phyloP scores from a whole-genome alignment of 1,140 invertebrate genomes.

The Vanessa atalanta region DNA sequence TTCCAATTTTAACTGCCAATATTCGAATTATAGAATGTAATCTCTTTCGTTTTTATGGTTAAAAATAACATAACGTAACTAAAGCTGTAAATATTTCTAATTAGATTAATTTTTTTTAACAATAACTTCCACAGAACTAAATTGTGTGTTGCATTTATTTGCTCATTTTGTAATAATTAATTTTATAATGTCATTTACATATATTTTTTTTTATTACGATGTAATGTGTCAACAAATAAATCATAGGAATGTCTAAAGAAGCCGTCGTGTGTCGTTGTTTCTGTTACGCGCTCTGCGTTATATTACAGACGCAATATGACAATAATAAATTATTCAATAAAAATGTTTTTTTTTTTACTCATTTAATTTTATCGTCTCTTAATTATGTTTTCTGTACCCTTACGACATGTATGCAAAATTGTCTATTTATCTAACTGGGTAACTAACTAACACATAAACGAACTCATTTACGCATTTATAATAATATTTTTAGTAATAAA shows the following conservation, averaged over 20 bases:
- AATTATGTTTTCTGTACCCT: too few species aligned
- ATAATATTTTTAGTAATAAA: too few species aligned
- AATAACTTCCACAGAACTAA: background rate
- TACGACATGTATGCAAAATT: too few species aligned
- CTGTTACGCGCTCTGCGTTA: conserved; percentile 47
- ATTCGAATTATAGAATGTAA: conserved; percentile 18
- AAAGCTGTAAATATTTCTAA: conserved; percentile 23
- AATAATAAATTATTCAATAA: conserved; percentile 55
- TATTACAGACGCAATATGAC: conserved; percentile 54
- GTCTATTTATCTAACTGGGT: too few species aligned
- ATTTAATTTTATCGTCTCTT: too few species aligned
- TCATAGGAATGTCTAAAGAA: conserved; percentile 31
- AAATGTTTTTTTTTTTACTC: conserved; percentile 1
- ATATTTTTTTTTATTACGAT: conserved; percentile 11
- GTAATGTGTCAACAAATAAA: conserved; percentile 19
- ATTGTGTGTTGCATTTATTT: conserved; percentile 33
- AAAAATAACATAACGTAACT: background rate
- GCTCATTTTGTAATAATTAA: conserved; percentile 33
- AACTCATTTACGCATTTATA: too few species aligned
- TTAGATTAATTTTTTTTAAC: conserved; percentile 7
- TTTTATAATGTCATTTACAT: conserved; percentile 26
- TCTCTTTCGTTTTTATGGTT: background rate
- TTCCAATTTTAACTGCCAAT: conserved; percentile 34
- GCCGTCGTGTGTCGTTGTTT: conserved; percentile 52
- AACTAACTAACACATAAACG: too few species aligned